Percentiles rank a stretch among this genome's conserved stretches.
phyloP scores from a whole-genome alignment of 2,888 invertebrate species.

The Tuta absoluta region DNA sequence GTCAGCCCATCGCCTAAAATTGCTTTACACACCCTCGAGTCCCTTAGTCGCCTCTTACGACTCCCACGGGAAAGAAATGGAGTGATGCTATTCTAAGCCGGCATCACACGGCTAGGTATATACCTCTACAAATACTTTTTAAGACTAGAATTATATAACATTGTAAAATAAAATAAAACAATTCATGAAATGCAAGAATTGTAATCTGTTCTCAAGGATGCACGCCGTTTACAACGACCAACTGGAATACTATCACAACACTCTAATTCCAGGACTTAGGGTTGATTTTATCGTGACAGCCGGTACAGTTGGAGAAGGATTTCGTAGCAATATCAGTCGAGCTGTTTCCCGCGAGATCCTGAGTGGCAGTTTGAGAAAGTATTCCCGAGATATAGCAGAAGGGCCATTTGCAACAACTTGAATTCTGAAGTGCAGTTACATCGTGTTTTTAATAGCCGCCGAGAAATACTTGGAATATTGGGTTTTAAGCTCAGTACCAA shows the following conservation, averaged over 20 bases:
- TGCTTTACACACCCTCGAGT: too few species aligned
- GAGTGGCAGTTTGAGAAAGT: constrained; percentile 8
- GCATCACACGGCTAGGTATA: too few species aligned
- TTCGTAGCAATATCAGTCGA: neutral
- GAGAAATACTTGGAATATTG: neutral
- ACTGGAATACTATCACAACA: neutral
- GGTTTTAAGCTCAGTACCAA: too few species aligned
- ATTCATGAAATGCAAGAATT: neutral
- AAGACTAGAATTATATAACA: too few species aligned
- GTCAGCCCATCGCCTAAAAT: too few species aligned
- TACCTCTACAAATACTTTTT: too few species aligned
- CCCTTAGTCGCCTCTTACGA: too few species aligned
- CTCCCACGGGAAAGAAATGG: too few species aligned
- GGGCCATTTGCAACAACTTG: neutral
- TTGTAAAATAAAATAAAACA: neutral
- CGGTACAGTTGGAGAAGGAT: neutral
- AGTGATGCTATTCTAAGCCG: too few species aligned
- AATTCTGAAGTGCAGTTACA: neutral
- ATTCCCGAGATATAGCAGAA: neutral
- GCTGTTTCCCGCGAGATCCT: neutral
- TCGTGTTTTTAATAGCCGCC: neutral
- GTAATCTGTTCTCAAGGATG: neutral
- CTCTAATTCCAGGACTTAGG: neutral
- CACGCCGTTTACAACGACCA: neutral
- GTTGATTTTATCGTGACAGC: neutral